Evolutionary conservation across 30 jellyfish, hydroid and myxozoan species (phyloP).

Genomic region (Hydractinia echinata): DNA sequence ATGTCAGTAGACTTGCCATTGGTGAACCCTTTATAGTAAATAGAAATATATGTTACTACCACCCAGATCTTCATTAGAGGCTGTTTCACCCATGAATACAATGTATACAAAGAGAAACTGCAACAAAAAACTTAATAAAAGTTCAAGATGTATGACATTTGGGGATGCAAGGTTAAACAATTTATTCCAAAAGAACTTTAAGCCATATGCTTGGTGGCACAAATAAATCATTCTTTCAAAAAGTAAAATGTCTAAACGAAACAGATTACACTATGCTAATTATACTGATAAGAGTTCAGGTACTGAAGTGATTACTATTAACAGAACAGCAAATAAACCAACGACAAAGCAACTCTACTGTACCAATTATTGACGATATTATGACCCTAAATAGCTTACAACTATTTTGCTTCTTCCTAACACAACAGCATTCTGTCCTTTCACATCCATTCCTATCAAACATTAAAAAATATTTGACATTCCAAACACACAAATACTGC

Average conservation of each 20-base stretch:
- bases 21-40: constrained; percentile 77
- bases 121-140: background rate
- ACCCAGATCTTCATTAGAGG: background rate
- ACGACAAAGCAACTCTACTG: no score
- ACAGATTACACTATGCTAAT: no score
- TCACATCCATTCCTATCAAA: constrained; percentile 36
- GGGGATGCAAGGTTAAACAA: background rate
- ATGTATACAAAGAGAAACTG: background rate
- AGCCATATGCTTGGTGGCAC: no score
- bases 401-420: constrained; percentile 94
- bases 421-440: constrained; percentile 93
- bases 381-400: constrained; percentile 32
- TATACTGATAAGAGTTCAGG: no score
- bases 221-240: no score
- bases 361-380: no score
- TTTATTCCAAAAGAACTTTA: no score
- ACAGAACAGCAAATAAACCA: no score
- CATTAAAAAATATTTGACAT: background rate
- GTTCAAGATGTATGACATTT: background rate
- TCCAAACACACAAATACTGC: background rate
- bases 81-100: background rate
- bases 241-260: no score
- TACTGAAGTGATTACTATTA: no score
- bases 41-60: background rate
- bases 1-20: constrained; percentile 83